These are phyloP conservation scores for Drosophila tsacasi DNA, from an alignment of 1,140 invertebrate genomes.

Conservation along the genomic window DNA sequence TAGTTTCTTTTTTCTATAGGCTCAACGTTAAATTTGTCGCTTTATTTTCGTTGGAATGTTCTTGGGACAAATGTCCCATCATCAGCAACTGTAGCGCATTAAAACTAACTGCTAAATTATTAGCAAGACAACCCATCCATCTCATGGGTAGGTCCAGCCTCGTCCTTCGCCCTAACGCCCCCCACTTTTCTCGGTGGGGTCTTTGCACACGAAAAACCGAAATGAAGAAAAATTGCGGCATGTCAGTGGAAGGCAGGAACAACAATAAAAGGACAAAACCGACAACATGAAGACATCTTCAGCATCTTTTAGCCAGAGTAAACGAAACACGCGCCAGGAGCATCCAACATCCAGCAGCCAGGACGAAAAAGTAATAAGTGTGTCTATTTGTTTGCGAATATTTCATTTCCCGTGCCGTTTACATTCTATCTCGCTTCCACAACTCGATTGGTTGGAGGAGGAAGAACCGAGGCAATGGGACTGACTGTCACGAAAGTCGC, in stretches of 20 bases:
- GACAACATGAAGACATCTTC: slow-evolving; percentile 75
- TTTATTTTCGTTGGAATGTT: slow-evolving; percentile 1
- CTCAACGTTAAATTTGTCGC: neutral
- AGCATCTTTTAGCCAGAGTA: slow-evolving; percentile 54
- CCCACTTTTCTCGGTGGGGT: slow-evolving; percentile 8
- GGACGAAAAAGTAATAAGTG: slow-evolving; percentile 80
- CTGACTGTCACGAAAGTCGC: slow-evolving; percentile 37
- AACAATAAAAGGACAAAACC: slow-evolving; percentile 72
- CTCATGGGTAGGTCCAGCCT: slow-evolving; percentile 31
- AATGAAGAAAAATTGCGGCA: slow-evolving; percentile 82
- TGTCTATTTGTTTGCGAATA: slow-evolving; percentile 83
- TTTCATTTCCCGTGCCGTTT: slow-evolving; percentile 78
- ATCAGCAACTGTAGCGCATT: slow-evolving; percentile 58
- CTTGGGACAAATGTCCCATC: slow-evolving; percentile 29
- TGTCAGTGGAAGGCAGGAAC: slow-evolving; percentile 77
- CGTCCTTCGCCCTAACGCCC: neutral
- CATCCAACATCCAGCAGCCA: slow-evolving; percentile 65
- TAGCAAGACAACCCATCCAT: slow-evolving; percentile 77
- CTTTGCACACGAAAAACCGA: slow-evolving; percentile 54
- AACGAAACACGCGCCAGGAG: slow-evolving; percentile 78
- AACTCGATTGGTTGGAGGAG: slow-evolving; percentile 11
- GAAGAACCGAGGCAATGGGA: slow-evolving; percentile 26
- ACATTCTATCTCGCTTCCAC: slow-evolving; percentile 24
- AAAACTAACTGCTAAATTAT: slow-evolving; percentile 81
- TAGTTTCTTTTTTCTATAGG: neutral